Conservation (phyloP, 2,888 invertebrate genomes). For the Uloborus plumipes region DNA sequence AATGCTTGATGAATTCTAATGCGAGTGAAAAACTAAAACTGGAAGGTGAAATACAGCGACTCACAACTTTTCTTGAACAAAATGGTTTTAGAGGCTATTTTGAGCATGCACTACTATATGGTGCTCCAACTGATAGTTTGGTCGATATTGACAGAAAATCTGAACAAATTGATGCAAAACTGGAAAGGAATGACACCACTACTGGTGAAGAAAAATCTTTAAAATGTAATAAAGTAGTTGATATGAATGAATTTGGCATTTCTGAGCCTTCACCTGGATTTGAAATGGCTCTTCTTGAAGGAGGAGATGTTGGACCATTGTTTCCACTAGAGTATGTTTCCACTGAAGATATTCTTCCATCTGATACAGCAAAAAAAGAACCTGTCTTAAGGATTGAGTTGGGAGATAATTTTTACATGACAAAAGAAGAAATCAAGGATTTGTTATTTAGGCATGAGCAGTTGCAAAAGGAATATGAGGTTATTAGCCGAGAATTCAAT, state of each 20-base stretch:
- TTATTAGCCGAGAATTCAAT: constrained; percentile 16
- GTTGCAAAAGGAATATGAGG: background rate
- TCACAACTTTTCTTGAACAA: constrained; percentile 3
- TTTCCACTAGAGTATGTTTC: too few relatives aligned
- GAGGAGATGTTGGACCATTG: constrained; percentile 6
- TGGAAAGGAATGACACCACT: background rate
- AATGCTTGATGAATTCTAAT: background rate
- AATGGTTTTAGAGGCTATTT: constrained; percentile 23
- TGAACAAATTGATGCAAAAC: background rate
- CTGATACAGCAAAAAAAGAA: too few relatives aligned
- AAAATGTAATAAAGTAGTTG: background rate
- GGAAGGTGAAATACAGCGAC: constrained; percentile 30
- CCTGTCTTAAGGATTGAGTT: too few relatives aligned
- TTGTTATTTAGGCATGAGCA: background rate
- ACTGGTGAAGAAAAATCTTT: too few relatives aligned
- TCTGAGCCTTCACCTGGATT: constrained; percentile 17
- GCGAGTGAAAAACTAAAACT: constrained; percentile 14
- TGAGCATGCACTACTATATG: constrained; percentile 47
- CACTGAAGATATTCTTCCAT: too few relatives aligned
- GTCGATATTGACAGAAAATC: background rate
- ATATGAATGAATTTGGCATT: background rate
- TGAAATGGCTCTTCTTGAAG: constrained; percentile 35
- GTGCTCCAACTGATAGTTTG: constrained; percentile 30
- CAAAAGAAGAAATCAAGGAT: constrained; percentile 4
- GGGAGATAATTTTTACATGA: background rate